Base-by-base conservation (phyloP, 2,888 invertebrate genomes). In the Schrankia costaestrigalis region DNA sequence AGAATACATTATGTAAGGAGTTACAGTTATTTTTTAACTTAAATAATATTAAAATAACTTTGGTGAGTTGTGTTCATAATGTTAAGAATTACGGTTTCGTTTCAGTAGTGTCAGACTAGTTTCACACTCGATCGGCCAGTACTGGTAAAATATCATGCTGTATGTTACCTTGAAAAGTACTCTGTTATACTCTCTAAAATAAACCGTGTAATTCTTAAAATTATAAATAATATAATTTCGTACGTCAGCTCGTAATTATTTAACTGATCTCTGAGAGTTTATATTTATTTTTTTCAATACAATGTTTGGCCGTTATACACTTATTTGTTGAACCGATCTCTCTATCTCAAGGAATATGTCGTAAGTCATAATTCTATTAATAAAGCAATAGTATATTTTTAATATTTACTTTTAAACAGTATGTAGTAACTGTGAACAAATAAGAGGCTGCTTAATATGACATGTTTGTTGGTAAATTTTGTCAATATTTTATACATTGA, bases 241-340 rank as follows among this genome's bases (percentile, higher is more conserved):
- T 46, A 34, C 34, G 14, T 14, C 38, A 34, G 43, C 43, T 46
- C 43, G 35, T 40, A 26, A 31, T 38, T 14, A n/a, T 24, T 17
- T 32, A 46, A 40, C 29, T 53, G 47, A 56, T 52, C 47, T 56
- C 52, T 56, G 43, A 48, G 36, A 52, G 30, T 24, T 26, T 38
- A 25, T n/a, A n/a, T n/a, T n/a, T n/a, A n/a, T n/a, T 43, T 38
- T 46, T 43, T 56, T 56, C 52, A 56, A 47, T 52, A 38, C 21
- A 28, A 34, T 34, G 29, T 25, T 41, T 26, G 22, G 17, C 7
- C 17, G 7, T 17, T n/a, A n/a, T 23, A 30, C 14, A 14, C 12
- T 13, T n/a, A 46, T 41, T 54, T 35, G 30, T 36, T 49, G 37
- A 34, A 50, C 17, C 33, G 31, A 9, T 48, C 41, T 35, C 31